A percentile compares a stretch with the other conserved stretches of the same genome.
phyloP scores from a whole-genome alignment of 2,113 vertebrate species.

The Tricholaema leucomelas region DNA sequence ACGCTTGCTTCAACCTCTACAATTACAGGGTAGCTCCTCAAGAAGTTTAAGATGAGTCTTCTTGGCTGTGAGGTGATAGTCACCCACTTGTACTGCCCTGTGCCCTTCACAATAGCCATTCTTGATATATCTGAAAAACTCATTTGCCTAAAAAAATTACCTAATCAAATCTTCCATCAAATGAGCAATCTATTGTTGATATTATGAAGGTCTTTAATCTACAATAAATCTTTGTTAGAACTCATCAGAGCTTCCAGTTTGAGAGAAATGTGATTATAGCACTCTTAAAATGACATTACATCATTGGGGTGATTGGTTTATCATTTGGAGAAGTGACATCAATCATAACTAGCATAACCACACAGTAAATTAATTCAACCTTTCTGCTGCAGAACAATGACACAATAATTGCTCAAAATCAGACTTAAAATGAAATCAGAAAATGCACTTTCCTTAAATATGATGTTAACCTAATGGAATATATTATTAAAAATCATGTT shows the following conservation, averaged over 20 bases:
- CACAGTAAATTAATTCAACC: constrained; percentile 95
- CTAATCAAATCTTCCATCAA: constrained; percentile 93
- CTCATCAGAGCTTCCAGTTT: constrained; percentile 93
- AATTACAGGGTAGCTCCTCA: constrained; percentile 39
- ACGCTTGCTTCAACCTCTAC: constrained; percentile 10
- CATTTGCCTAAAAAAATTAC: constrained; percentile 81
- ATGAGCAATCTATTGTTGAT: constrained; percentile 98
- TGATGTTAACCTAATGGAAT: constrained; percentile 82
- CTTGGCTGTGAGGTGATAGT: neutral
- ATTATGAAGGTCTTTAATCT: constrained; percentile 95
- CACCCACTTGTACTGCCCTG: constrained; percentile 25
- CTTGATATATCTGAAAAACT: constrained; percentile 84
- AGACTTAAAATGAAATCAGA: constrained; percentile 82
- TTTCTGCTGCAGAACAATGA: constrained; percentile 86
- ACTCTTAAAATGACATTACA: constrained; percentile 99
- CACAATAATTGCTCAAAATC: constrained; percentile 92
- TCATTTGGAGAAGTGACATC: constrained; percentile 96
- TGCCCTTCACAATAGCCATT: constrained; percentile 69
- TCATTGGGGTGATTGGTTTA: constrained; percentile 99
- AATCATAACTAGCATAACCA: constrained; percentile 96
- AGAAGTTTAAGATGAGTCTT: constrained; percentile 26
- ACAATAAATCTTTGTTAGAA: constrained; percentile 99
- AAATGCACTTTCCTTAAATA: constrained; percentile 82
- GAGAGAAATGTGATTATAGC: constrained; percentile 97
- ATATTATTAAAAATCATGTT: constrained; percentile 84